These are phyloP conservation scores for Venturia canescens DNA, from an alignment of 1,140 invertebrate species.

Conservation along the genomic window DNA sequence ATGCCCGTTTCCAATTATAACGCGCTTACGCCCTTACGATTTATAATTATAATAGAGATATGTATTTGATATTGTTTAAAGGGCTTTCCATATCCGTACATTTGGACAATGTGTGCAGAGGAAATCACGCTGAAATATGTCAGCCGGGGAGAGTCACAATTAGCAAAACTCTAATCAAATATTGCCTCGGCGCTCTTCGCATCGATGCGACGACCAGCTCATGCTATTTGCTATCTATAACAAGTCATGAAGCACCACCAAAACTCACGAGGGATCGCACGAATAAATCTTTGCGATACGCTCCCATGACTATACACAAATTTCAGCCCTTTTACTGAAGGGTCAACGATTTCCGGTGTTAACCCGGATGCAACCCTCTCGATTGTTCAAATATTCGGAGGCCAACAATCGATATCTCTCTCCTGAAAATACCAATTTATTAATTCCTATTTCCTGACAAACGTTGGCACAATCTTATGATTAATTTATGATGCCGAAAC, in stretches of 20 bases:
- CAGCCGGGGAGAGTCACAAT: constrained; percentile 52
- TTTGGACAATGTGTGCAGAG: background rate
- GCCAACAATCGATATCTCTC: background rate
- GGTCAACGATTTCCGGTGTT: constrained; percentile 31
- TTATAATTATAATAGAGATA: too few relatives aligned
- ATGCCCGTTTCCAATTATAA: background rate
- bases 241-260: background rate
- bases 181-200: constrained; percentile 48
- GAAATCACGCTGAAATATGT: background rate
- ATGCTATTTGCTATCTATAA: background rate
- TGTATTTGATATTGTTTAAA: too few relatives aligned
- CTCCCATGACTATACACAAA: background rate
- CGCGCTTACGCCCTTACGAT: background rate
- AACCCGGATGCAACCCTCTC: background rate
- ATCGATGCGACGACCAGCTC: too few relatives aligned
- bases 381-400: constrained; percentile 34
- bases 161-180: constrained; percentile 66
- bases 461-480: too few relatives aligned
- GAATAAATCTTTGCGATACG: background rate
- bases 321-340: background rate
- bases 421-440: too few relatives aligned
- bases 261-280: background rate
- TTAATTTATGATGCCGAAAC: too few relatives aligned
- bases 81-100: too few relatives aligned
- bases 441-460: too few relatives aligned